Percentiles rank a stretch among this genome's conserved stretches.
Evolutionary conservation across 2,797 vertebrate genomes (phyloP).

Genomic region (Danio aesculapii): DNA sequence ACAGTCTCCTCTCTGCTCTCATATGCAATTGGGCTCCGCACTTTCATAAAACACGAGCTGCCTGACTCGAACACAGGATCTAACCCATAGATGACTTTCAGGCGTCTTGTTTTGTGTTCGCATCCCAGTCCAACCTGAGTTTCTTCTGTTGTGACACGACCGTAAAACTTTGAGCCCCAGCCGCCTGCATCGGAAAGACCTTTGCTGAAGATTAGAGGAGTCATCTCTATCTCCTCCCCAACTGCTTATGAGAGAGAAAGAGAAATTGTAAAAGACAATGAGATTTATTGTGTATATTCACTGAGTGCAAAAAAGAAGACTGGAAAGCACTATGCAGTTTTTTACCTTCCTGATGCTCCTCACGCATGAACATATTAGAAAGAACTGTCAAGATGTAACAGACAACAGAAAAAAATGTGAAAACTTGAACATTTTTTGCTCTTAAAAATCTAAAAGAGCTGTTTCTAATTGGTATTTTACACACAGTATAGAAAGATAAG

Average conservation of each 20-base stretch:
- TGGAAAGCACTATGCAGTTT: background rate
- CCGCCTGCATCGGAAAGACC: slow-evolving; percentile 89
- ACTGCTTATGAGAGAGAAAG: slow-evolving; percentile 72
- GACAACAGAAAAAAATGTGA: background rate
- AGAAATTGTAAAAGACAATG: background rate
- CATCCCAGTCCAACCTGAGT: slow-evolving; percentile 75
- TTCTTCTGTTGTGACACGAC: slow-evolving; percentile 88
- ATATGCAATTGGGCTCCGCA: slow-evolving; percentile 85
- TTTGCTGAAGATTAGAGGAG: slow-evolving; percentile 90
- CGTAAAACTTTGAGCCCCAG: slow-evolving; percentile 94
- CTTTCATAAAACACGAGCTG: slow-evolving; percentile 88
- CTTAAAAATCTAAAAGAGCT: background rate
- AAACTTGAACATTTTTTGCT: background rate
- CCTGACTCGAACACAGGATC: slow-evolving; percentile 94
- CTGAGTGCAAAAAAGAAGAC: background rate
- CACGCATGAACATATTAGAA: slow-evolving; percentile 83
- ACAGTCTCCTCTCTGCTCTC: slow-evolving; percentile 87
- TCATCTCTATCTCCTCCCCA: slow-evolving; percentile 98
- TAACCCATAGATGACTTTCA: slow-evolving; percentile 93
- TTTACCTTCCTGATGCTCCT: slow-evolving; percentile 88
- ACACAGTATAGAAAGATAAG: background rate
- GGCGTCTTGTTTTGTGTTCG: slow-evolving; percentile 86
- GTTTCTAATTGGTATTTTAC: background rate
- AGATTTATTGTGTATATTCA: background rate
- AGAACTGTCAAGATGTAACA: slow-evolving; percentile 76